Percentiles rank a stretch among this genome's conserved stretches.
Conservation (phyloP, 2,113 vertebrate species). For the Hypomesus transpacificus region DNA sequence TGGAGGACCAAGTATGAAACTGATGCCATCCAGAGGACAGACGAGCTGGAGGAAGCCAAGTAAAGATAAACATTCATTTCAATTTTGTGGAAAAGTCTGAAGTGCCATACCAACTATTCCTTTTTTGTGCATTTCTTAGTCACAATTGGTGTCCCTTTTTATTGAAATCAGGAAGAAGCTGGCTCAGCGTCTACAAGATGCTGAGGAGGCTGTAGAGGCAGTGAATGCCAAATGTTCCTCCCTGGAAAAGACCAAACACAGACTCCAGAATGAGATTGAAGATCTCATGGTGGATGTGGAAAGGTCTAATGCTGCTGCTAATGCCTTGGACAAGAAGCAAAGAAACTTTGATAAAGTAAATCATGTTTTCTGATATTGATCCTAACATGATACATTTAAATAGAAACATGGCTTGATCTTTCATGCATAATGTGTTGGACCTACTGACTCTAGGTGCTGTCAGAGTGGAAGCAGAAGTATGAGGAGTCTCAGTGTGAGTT, state of each 20-base stretch:
- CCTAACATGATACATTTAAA: background rate
- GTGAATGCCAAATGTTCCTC: constrained; percentile 83
- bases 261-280: constrained; percentile 81
- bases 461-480: constrained; percentile 92
- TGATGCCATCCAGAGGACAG: constrained; percentile 87
- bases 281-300: constrained; percentile 79
- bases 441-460: constrained; percentile 67
- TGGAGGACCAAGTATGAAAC: constrained; percentile 95
- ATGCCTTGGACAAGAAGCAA: constrained; percentile 85
- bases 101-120: too few relatives aligned
- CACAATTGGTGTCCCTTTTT: too few relatives aligned
- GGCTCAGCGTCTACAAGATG: constrained; percentile 79
- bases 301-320: constrained; percentile 66
- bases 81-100: too few relatives aligned
- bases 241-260: constrained; percentile 81
- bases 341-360: constrained; percentile 86
- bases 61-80: constrained; percentile 48
- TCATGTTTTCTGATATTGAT: background rate
- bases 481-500: constrained; percentile 88
- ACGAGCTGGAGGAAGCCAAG: constrained; percentile 92
- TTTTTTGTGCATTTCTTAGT: too few relatives aligned
- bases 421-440: background rate
- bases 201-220: constrained; percentile 70
- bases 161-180: constrained; percentile 75
- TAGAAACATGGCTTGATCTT: background rate